Base-by-base conservation (phyloP, 2,797 vertebrate genomes). In the Pampus argenteus region DNA sequence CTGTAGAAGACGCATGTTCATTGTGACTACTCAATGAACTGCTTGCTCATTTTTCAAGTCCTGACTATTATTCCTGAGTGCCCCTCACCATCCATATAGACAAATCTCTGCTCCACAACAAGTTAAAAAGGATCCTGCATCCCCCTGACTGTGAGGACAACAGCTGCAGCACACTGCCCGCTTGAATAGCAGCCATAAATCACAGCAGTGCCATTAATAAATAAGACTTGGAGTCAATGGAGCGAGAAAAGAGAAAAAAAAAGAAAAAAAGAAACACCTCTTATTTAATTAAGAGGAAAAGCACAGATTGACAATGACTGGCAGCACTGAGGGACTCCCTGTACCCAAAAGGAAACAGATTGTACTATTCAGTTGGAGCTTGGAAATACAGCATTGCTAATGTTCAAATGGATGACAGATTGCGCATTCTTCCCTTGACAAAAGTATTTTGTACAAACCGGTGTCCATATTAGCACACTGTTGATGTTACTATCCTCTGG, bases 251-350 rank as follows among this genome's bases (percentile, higher is more conserved):
- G 17, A 3, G 17, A 18, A 42, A 50, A n/a, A 26, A 22, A 59
- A 36, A 31, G 15, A 23, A 64, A 60, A 66, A 82, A 26, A 83
- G 56, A 44, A 71, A 22, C 54, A 62, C 48, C 45, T 86, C 64
- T 78, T 65, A 60, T 75, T 81, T 82, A 82, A 85, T 89, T 82
- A 84, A 78, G 69, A 84, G 40, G 57, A 67, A 79, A 61, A 64
- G 71, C 65, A 55, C 63, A 79, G 71, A 82, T 36, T 82, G 77
- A 76, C 55, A 74, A 22, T 64, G 73, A 78, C 29, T 71, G 81
- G 66, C 68, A 71, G 29, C 38, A 29, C 42, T 56, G 26, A 74
- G 66, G 45, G 66, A 60, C 40, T 63, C 44, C 10, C 20, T 40
- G 58, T 25, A 62, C 71, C 58, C 68, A 77, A 72, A 62, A 71